These are phyloP conservation scores for Euplagia quadripunctaria DNA, from an alignment of 2,888 invertebrate species.

Conservation along the genomic window DNA sequence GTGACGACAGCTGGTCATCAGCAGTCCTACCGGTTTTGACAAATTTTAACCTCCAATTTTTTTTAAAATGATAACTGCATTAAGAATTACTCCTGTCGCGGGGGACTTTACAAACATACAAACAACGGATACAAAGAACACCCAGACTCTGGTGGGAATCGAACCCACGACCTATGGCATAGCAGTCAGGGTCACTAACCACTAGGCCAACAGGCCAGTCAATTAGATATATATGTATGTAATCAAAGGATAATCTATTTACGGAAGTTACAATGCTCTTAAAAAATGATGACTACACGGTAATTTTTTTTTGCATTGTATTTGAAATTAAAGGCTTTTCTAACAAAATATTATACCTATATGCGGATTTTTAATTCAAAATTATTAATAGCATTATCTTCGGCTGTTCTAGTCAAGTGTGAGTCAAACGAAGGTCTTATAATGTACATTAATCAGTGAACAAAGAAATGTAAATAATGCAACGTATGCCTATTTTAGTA, in stretches of 20 bases:
- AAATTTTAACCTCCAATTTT: not conserved
- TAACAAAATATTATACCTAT: not conserved
- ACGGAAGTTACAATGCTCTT: not conserved
- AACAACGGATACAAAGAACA: too few relatives aligned
- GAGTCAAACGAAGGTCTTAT: conserved; percentile 34
- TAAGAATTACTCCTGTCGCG: too few relatives aligned
- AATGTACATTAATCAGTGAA: conserved; percentile 13
- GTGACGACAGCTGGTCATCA: not conserved
- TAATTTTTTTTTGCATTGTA: not conserved
- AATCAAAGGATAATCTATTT: not conserved
- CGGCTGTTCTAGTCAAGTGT: conserved; percentile 51
- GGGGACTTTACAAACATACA: too few relatives aligned
- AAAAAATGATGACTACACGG: not conserved
- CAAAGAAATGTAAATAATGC: conserved; percentile 6
- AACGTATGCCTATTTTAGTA: conserved; percentile 15
- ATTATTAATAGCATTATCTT: conserved; percentile 23
- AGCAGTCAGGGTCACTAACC: too few relatives aligned
- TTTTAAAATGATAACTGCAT: too few relatives aligned
- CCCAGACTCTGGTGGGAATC: too few relatives aligned
- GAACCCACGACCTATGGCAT: too few relatives aligned
- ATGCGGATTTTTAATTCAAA: not conserved
- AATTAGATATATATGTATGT: not conserved
- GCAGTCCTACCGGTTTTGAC: not conserved
- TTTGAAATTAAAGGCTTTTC: not conserved
- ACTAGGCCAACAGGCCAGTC: too few relatives aligned